Evolutionary conservation across 2,113 vertebrate genomes (phyloP), one percentile per base, ranked within the genome.

Genomic region (Anolis carolinensis): DNA sequence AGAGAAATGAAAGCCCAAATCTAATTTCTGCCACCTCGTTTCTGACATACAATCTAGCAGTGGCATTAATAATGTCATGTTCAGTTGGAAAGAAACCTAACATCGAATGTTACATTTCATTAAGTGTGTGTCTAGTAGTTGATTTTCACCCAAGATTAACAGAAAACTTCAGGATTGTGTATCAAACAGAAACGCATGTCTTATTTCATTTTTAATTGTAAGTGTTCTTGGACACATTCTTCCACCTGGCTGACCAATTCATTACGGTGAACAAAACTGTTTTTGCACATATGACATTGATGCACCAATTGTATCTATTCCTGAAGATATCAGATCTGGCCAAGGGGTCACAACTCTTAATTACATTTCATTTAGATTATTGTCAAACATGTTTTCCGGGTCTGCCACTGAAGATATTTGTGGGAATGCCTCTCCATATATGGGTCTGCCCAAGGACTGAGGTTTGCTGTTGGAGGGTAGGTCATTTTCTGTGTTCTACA

Each of bases 91-190:
- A 81, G 92, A 94, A 91, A 92, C 90, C 88, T 94, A 92, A 95
- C 93, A 93, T 14, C 91, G 86, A 86, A 92, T 94, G 90, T 71
- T 87, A 86, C 90, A 92, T 93, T 87, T 90, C 71, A 77, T 85
- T 91, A 32, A 34, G 23, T 44, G 44, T 48, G 23, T 48, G 34
- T n/a, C n/a, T n/a, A 62, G 67, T n/a, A 39, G 34, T 30, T 3
- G 34, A 80, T 80, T 67, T 4, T 23, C 6, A 34, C 21, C 21
- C 63, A 14, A 39, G 62, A 63, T 65, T 30, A 39, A 13, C 62
- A 20, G n/a, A 48, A 62, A 76, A 62, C 14, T 30, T 59, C 21
- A 78, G 30, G n/a, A 30, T n/a, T 39, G n/a, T 44, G 4, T 21
- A 65, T 65, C 34, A 80, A 65, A 27, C 23, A 11, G 65, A 65